phyloP scores from a whole-genome alignment of 2,888 invertebrate genomes.

The Catotricha subobsoleta region DNA sequence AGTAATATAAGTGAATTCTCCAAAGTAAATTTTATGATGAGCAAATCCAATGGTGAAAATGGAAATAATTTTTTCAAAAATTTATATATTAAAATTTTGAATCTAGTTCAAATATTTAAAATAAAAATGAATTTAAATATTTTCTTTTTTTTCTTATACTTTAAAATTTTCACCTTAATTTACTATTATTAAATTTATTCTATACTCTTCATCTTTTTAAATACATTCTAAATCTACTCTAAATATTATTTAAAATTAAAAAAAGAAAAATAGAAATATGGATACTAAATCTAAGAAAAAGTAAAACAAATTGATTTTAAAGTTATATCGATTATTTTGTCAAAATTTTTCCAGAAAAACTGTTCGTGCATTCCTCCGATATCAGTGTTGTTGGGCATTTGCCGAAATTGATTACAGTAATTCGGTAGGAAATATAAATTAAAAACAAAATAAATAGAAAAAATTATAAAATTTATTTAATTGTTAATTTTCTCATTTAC shows the following conservation, averaged over 20 bases:
- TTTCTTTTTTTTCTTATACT: too few relatives aligned
- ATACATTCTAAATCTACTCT: background rate
- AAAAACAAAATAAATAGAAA: slow-evolving; percentile 11
- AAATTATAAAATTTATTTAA: slow-evolving; percentile 11
- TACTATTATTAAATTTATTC: too few relatives aligned
- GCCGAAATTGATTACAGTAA: slow-evolving; percentile 31
- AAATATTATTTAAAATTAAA: background rate
- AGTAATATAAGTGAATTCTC: too few relatives aligned
- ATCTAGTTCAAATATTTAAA: too few relatives aligned
- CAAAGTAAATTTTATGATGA: too few relatives aligned
- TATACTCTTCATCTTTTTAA: background rate
- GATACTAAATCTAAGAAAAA: background rate
- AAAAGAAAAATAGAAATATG: background rate
- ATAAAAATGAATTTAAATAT: too few relatives aligned
- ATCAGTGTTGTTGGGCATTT: slow-evolving; percentile 33
- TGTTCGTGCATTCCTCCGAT: slow-evolving; percentile 32
- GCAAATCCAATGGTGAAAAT: too few relatives aligned
- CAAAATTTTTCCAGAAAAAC: slow-evolving; percentile 29
- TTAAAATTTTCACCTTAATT: too few relatives aligned
- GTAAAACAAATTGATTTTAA: background rate
- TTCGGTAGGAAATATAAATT: slow-evolving; percentile 26
- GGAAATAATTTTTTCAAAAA: too few relatives aligned
- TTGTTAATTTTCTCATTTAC: too few relatives aligned
- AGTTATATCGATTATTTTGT: slow-evolving; percentile 7
- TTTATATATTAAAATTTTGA: too few relatives aligned